Evolutionary conservation across 2,113 vertebrate species (phyloP).

Genomic region (Chaetops frenatus): DNA sequence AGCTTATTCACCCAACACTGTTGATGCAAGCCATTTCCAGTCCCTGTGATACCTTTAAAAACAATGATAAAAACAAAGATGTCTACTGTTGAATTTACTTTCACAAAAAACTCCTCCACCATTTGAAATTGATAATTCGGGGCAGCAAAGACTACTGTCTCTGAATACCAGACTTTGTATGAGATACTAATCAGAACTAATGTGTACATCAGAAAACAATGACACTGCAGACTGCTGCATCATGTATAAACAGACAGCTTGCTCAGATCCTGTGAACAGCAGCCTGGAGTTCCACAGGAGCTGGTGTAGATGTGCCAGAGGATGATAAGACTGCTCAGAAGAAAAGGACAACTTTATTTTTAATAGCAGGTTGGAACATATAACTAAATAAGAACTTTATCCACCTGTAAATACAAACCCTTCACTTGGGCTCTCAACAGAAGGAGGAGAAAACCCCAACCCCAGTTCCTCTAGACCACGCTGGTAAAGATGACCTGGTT

Average conservation of each 20-base stretch:
- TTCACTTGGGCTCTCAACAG: background rate
- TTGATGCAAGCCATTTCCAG: background rate
- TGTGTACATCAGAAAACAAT: background rate
- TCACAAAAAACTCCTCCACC: background rate
- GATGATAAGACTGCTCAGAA: background rate
- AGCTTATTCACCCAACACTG: background rate
- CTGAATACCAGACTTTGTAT: background rate
- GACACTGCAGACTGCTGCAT: background rate
- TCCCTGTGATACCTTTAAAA: background rate
- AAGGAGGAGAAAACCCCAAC: background rate
- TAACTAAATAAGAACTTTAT: background rate
- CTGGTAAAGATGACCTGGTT: background rate
- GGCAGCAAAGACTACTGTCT: background rate
- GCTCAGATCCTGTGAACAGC: background rate
- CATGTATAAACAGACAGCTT: background rate
- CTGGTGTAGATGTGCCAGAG: background rate
- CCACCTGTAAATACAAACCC: background rate
- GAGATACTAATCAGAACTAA: background rate
- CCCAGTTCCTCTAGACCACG: background rate
- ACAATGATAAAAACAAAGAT: background rate
- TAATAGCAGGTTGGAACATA: background rate
- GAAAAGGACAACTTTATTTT: background rate
- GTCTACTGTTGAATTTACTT: background rate
- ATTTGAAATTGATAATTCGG: background rate
- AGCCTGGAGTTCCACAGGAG: background rate